Conservation (phyloP, 2,113 vertebrate species). For the Dolichallabes microphthalmus region DNA sequence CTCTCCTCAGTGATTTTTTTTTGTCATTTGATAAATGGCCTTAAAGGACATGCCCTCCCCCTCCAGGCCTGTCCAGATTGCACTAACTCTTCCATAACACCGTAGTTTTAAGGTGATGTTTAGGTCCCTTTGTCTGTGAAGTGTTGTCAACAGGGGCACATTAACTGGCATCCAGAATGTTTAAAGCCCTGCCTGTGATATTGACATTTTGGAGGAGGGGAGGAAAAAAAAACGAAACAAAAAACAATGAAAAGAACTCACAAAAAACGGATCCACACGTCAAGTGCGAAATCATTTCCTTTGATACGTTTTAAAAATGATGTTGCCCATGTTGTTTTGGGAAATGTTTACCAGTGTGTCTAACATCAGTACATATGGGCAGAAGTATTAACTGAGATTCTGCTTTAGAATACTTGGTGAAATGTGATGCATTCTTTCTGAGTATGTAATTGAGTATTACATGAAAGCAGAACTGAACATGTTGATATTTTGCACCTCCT, state of each 20-base stretch:
- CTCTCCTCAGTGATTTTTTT: slow-evolving; percentile 35
- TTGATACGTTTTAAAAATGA: slow-evolving; percentile 45
- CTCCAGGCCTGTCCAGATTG: slow-evolving; percentile 54
- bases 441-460: slow-evolving; percentile 53
- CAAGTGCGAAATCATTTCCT: slow-evolving; percentile 46
- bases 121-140: slow-evolving; percentile 48
- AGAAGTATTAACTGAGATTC: slow-evolving; percentile 51
- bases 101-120: slow-evolving; percentile 54
- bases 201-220: slow-evolving; percentile 40
- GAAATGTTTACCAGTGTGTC: slow-evolving; percentile 42
- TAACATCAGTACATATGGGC: slow-evolving; percentile 46
- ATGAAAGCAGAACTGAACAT: slow-evolving; percentile 43
- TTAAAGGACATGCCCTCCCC: slow-evolving; percentile 43
- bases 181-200: slow-evolving; percentile 30
- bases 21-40: slow-evolving; percentile 50
- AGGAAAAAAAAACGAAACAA: neutral
- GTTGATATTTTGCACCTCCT: slow-evolving; percentile 56
- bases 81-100: slow-evolving; percentile 54
- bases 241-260: slow-evolving; percentile 14
- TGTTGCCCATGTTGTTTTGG: slow-evolving; percentile 51
- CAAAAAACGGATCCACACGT: slow-evolving; percentile 31
- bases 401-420: slow-evolving; percentile 45
- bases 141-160: slow-evolving; percentile 29
- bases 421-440: slow-evolving; percentile 40
- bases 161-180: slow-evolving; percentile 39